A percentile compares a stretch with the other conserved stretches of the same genome.
Conservation (phyloP, 2,888 invertebrate species). For the Heliothis peltigera region DNA sequence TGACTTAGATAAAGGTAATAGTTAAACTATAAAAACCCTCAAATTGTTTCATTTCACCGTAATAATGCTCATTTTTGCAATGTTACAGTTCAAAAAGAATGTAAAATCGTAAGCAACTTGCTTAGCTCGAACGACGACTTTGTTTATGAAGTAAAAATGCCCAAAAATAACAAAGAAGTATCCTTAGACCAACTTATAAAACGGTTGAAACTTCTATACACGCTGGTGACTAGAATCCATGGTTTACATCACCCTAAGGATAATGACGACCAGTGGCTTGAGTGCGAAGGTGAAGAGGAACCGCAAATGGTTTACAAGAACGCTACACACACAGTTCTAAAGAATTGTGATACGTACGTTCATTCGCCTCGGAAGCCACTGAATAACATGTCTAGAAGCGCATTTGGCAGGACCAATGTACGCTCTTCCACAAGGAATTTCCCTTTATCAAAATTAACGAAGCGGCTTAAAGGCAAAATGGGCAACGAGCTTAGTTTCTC, state of each 20-base stretch:
- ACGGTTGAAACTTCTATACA: constrained; percentile 81
- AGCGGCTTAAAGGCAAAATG: constrained; percentile 74
- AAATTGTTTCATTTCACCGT: not conserved
- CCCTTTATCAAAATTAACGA: constrained; percentile 76
- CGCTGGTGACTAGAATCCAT: constrained; percentile 78
- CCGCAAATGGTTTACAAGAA: constrained; percentile 62
- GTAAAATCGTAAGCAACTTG: constrained; percentile 82
- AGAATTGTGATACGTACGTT: constrained; percentile 73
- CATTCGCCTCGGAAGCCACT: constrained; percentile 68
- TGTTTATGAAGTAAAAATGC: constrained; percentile 69
- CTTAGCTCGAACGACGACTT: constrained; percentile 70
- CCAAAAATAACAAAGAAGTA: constrained; percentile 64
- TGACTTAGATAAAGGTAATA: constrained; percentile 81
- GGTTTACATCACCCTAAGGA: constrained; percentile 77
- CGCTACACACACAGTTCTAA: constrained; percentile 74
- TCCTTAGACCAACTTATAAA: constrained; percentile 76
- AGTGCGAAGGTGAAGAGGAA: constrained; percentile 67
- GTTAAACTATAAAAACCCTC: not conserved
- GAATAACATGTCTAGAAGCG: constrained; percentile 74
- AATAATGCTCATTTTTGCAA: not conserved
- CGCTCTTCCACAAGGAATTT: constrained; percentile 75
- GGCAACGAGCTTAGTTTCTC: constrained; percentile 81
- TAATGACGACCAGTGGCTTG: constrained; percentile 76
- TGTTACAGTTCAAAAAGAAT: constrained; percentile 79
- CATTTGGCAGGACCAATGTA: constrained; percentile 78